Evolutionary conservation across 2,888 invertebrate genomes (phyloP).

Genomic region (Cordilura impudica): DNA sequence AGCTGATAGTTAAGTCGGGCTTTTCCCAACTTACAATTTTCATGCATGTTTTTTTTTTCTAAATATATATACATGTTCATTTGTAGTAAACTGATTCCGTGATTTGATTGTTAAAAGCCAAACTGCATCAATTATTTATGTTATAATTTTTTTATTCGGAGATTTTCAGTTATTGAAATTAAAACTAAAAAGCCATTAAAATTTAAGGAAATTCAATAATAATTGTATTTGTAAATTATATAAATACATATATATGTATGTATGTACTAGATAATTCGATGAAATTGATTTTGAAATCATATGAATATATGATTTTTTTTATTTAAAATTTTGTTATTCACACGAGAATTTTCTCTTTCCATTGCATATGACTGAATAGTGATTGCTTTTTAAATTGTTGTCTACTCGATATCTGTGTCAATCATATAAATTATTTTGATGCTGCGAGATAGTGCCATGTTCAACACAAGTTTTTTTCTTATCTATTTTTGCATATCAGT

Average conservation of each 20-base stretch:
- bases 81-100: slow-evolving; percentile 53
- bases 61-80: too few species aligned
- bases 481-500: too few species aligned
- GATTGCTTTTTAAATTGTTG: slow-evolving; percentile 50
- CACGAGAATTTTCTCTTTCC: too few species aligned
- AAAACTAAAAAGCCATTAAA: slow-evolving; percentile 40
- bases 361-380: not conserved
- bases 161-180: slow-evolving; percentile 18
- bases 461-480: not conserved
- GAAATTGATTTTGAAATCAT: slow-evolving; percentile 45
- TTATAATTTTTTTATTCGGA: slow-evolving; percentile 11
- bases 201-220: slow-evolving; percentile 48
- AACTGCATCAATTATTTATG: slow-evolving; percentile 22
- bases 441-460: not conserved
- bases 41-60: too few species aligned
- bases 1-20: too few species aligned
- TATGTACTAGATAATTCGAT: not conserved
- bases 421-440: slow-evolving; percentile 51
- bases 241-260: too few species aligned
- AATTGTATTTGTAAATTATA: slow-evolving; percentile 22
- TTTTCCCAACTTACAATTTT: too few species aligned
- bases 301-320: not conserved
- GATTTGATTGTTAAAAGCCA: slow-evolving; percentile 52
- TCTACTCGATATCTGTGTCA: slow-evolving; percentile 53
- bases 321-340: too few species aligned